phyloP scores from a whole-genome alignment of 2,113 vertebrate genomes.

The Thalassarche chlororhynchos region DNA sequence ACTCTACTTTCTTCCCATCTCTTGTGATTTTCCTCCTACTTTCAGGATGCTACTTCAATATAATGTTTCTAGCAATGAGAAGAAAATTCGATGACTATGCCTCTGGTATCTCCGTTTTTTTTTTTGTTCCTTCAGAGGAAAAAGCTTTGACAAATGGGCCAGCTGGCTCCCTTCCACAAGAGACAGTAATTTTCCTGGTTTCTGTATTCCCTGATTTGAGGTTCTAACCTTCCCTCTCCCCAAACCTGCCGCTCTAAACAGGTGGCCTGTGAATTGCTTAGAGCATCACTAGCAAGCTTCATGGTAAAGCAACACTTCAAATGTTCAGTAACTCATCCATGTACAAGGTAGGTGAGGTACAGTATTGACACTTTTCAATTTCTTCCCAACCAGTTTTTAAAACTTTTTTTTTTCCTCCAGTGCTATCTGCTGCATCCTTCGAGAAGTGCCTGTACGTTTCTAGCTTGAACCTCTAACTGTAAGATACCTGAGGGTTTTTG shows the following conservation, averaged over 20 bases:
- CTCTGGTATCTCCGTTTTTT: neutral
- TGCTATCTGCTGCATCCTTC: neutral
- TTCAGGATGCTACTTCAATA: neutral
- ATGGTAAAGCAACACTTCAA: neutral
- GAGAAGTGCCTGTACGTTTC: neutral
- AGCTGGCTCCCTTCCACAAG: neutral
- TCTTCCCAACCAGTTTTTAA: neutral
- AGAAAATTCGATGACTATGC: neutral
- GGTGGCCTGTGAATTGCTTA: neutral
- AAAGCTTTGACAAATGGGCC: neutral
- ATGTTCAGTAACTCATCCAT: neutral
- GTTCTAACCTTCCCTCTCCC: neutral
- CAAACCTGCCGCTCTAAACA: neutral
- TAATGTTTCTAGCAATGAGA: neutral
- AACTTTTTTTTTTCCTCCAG: neutral
- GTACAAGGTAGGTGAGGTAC: neutral
- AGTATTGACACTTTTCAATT: neutral
- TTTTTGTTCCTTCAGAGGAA: neutral
- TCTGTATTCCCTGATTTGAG: neutral
- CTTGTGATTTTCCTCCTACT: neutral
- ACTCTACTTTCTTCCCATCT: neutral
- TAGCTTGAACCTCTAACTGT: neutral
- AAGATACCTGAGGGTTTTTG: neutral
- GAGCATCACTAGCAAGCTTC: neutral
- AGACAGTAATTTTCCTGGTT: neutral